These are phyloP conservation scores for Machimus atricapillus DNA, from an alignment of 2,888 invertebrate genomes.

Conservation along the genomic window DNA sequence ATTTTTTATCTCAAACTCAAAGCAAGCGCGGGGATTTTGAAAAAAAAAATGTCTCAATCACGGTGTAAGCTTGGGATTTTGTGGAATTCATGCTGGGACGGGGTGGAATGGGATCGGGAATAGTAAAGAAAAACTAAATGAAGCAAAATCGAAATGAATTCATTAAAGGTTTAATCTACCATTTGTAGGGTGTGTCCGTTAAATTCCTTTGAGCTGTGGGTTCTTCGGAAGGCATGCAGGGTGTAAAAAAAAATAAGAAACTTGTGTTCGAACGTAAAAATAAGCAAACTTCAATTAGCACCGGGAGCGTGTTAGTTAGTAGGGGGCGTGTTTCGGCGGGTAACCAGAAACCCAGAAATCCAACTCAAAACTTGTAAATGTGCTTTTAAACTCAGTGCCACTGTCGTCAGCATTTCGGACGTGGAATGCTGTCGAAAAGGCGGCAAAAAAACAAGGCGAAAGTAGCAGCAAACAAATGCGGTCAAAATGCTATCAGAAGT, in stretches of 20 bases:
- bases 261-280: not conserved
- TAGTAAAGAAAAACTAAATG: not conserved
- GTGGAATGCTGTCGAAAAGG: not conserved
- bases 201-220: not conserved
- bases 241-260: not conserved
- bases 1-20: not conserved
- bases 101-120: not conserved
- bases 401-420: not conserved
- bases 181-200: not conserved
- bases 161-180: not conserved
- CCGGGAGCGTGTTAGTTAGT: not conserved
- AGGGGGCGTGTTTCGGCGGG: not conserved
- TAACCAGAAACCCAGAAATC: constrained; percentile 14
- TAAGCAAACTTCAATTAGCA: not conserved
- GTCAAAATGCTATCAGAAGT: constrained; percentile 26
- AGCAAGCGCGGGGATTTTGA: not conserved
- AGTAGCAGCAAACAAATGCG: constrained; percentile 22
- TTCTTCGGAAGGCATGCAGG: not conserved
- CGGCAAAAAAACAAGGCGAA: not conserved
- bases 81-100: not conserved
- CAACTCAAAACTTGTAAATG: constrained; percentile 35
- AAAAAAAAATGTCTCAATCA: not conserved
- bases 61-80: not conserved
- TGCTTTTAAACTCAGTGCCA: constrained; percentile 40
- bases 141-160: not conserved